A percentile compares a stretch with the other conserved stretches of the same genome.
Conservation (phyloP, 1,140 invertebrate genomes). For the Eupeodes corollae region DNA sequence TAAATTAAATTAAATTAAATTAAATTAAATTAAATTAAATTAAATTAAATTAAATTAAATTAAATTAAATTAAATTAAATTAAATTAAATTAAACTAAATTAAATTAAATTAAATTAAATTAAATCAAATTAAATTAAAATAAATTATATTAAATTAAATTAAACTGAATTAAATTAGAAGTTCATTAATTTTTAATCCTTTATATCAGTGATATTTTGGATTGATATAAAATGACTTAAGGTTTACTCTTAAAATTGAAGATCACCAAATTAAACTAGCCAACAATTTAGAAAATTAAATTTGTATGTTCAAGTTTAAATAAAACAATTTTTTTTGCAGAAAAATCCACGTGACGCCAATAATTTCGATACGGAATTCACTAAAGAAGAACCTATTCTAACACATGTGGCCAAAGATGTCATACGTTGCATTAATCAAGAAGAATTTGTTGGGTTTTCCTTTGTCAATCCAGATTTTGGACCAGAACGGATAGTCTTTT, state of each 20-base stretch:
- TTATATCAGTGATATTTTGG: too few relatives aligned
- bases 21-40: background rate
- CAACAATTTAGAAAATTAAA: too few relatives aligned
- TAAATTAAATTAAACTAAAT: background rate
- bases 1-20: background rate
- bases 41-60: background rate
- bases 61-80: background rate
- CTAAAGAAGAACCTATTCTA: slow-evolving; percentile 91
- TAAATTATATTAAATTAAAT: background rate
- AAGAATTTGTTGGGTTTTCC: slow-evolving; percentile 95
- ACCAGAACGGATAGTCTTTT: slow-evolving; percentile 46
- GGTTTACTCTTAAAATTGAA: too few relatives aligned
- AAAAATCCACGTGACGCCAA: slow-evolving; percentile 94
- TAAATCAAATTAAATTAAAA: background rate
- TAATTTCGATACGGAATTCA: slow-evolving; percentile 99
- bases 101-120: background rate
- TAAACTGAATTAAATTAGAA: background rate
- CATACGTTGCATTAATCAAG: slow-evolving; percentile 83
- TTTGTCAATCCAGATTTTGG: slow-evolving; percentile 91
- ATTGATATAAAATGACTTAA: too few relatives aligned
- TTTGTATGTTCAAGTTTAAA: background rate
- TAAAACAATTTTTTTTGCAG: slow-evolving; percentile 46
- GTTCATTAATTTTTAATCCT: too few relatives aligned
- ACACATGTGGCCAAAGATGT: slow-evolving; percentile 88
- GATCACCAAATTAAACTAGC: too few relatives aligned